These are phyloP conservation scores for Bombus huntii DNA, from an alignment of 1,140 invertebrate species.

Conservation along the genomic window DNA sequence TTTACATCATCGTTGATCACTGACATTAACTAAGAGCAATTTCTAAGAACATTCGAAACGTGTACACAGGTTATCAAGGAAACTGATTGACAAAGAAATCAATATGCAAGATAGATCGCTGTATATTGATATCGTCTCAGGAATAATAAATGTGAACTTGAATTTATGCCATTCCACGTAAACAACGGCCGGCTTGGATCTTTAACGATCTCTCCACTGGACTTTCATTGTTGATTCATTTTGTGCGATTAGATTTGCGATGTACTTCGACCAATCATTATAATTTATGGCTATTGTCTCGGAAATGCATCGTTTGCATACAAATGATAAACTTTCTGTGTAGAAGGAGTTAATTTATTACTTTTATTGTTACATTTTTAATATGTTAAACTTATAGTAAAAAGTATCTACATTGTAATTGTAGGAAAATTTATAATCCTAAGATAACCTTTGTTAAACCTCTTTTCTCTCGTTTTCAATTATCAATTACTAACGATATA, in stretches of 20 bases:
- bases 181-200: neutral
- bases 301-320: neutral
- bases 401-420: neutral
- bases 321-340: neutral
- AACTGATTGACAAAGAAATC: neutral
- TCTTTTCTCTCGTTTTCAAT: neutral
- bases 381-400: no score
- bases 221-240: slow-evolving; percentile 50
- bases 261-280: slow-evolving; percentile 36
- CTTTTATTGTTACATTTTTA: neutral
- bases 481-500: no score
- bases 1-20: neutral
- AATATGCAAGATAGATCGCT: neutral
- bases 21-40: no score
- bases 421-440: neutral
- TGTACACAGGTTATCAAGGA: no score
- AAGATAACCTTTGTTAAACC: no score
- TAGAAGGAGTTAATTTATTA: neutral
- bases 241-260: slow-evolving; percentile 22
- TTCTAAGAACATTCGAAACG: no score
- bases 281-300: neutral
- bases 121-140: no score
- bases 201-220: slow-evolving; percentile 21
- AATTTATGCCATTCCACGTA: neutral
- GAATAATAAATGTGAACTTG: slow-evolving; percentile 29